Evolutionary conservation across 2,113 vertebrate species (phyloP).

Genomic region (Tupaia tana): DNA sequence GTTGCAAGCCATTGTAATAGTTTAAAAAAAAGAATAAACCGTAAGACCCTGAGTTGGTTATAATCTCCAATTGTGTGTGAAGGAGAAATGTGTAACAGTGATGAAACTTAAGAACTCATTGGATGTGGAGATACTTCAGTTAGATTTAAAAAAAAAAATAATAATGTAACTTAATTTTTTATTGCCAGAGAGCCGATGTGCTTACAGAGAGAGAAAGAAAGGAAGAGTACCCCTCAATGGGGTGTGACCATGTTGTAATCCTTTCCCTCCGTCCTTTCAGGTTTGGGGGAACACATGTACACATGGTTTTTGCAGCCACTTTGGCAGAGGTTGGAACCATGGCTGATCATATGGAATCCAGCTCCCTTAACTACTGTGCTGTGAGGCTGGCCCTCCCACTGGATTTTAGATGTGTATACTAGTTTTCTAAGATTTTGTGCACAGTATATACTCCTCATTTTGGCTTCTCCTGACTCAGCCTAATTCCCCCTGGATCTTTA

Average conservation of each 20-base stretch:
- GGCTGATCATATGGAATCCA: too few relatives aligned
- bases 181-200: too few relatives aligned
- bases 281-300: too few relatives aligned
- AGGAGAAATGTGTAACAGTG: background rate
- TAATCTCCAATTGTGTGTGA: background rate
- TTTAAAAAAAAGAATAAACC: background rate
- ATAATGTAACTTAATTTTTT: too few relatives aligned
- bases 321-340: too few relatives aligned
- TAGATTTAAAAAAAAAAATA: background rate
- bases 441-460: background rate
- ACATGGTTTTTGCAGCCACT: too few relatives aligned
- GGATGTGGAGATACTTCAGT: background rate
- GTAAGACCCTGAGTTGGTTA: background rate
- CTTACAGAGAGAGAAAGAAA: too few relatives aligned
- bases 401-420: background rate
- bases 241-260: too few relatives aligned
- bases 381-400: too few relatives aligned
- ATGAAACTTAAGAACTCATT: background rate
- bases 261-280: too few relatives aligned
- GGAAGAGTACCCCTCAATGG: too few relatives aligned
- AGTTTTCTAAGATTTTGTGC: background rate
- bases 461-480: background rate
- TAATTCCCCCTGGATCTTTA: constrained; percentile 13
- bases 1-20: background rate
- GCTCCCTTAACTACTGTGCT: too few relatives aligned